These are phyloP conservation scores for Mythimna impura DNA, from an alignment of 2,888 invertebrate species.

Conservation along the genomic window DNA sequence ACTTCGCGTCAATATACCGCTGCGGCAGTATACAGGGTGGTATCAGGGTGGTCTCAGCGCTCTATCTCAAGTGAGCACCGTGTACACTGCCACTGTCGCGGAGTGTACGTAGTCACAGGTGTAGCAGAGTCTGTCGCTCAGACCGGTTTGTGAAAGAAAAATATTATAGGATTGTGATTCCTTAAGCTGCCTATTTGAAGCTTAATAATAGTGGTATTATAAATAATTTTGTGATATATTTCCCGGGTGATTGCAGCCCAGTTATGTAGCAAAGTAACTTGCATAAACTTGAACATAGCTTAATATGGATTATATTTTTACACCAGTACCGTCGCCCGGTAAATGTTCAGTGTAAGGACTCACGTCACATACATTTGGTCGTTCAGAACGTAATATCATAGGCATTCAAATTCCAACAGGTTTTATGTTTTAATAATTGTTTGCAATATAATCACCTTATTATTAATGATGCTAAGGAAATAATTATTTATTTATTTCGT, in stretches of 20 bases:
- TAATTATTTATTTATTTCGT: too few relatives aligned
- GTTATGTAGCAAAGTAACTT: constrained; percentile 22
- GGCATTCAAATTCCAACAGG: background rate
- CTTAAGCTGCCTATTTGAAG: constrained; percentile 72
- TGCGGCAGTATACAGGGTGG: background rate
- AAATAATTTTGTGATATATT: constrained; percentile 55
- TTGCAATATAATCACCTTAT: background rate
- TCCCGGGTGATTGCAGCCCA: constrained; percentile 38
- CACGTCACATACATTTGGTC: constrained; percentile 44
- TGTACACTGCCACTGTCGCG: constrained; percentile 14
- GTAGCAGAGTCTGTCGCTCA: constrained; percentile 63
- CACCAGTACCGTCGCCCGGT: constrained; percentile 35
- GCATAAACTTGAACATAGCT: constrained; percentile 30
- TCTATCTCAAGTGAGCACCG: background rate
- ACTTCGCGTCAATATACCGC: constrained; percentile 7
- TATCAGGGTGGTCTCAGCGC: background rate
- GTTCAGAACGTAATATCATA: background rate
- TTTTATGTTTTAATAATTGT: background rate
- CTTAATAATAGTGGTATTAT: constrained; percentile 64
- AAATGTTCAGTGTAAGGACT: constrained; percentile 23
- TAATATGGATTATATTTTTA: constrained; percentile 36
- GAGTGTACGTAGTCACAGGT: constrained; percentile 53
- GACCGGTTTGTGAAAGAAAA: constrained; percentile 71
- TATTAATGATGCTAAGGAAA: background rate
- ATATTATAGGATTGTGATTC: constrained; percentile 72